phyloP scores from a whole-genome alignment of 2,797 vertebrate genomes.

The Xiphorhynchus erythropygius region DNA sequence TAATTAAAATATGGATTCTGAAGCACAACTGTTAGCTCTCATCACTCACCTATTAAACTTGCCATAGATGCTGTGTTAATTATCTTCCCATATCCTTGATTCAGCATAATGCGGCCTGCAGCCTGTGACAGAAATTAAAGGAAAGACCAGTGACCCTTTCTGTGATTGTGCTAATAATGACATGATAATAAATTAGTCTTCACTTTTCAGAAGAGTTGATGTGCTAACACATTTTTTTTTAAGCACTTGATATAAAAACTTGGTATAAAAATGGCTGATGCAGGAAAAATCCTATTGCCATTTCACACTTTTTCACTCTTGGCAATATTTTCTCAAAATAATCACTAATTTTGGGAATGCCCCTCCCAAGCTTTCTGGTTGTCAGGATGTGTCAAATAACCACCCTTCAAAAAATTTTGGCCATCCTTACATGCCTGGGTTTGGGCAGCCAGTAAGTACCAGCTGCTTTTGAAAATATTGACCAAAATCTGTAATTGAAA shows the following conservation, averaged over 20 bases:
- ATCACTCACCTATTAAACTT: constrained; percentile 96
- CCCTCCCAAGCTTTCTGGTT: neutral
- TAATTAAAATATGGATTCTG: constrained; percentile 81
- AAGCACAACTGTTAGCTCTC: constrained; percentile 79
- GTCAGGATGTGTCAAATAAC: neutral
- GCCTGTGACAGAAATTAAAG: constrained; percentile 88
- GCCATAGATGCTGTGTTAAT: constrained; percentile 96
- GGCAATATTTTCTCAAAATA: neutral
- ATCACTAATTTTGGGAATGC: neutral
- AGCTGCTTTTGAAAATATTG: neutral
- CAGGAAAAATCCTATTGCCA: constrained; percentile 15
- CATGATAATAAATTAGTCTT: constrained; percentile 83
- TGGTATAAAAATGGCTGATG: constrained; percentile 64
- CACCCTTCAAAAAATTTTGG: neutral
- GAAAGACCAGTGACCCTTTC: constrained; percentile 85
- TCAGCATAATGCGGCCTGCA: constrained; percentile 91
- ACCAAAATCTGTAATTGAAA: neutral
- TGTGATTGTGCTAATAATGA: constrained; percentile 83
- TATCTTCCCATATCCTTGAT: constrained; percentile 93
- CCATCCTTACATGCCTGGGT: neutral
- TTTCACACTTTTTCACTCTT: neutral
- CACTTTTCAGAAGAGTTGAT: constrained; percentile 80
- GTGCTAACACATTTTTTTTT: constrained; percentile 59
- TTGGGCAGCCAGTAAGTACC: neutral
- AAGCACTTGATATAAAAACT: constrained; percentile 71